Base-by-base conservation (phyloP, 2,113 vertebrate species). In the Rhabdornis inornatus region DNA sequence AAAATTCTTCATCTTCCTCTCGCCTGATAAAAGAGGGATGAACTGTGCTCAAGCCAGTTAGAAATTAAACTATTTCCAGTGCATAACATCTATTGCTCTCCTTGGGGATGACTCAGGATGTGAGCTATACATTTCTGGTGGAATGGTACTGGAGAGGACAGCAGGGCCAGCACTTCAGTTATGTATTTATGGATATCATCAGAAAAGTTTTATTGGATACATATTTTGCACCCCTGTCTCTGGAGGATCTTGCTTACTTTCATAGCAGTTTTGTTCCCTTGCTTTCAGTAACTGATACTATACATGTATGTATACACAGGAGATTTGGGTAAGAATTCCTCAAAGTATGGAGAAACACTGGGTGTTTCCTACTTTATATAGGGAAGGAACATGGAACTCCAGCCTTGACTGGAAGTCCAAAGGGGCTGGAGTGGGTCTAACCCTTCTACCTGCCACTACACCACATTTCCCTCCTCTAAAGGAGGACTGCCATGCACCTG, bases 41-140 rank as follows among this genome's bases (percentile, higher is more conserved):
- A 59, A 65, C 85, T 56, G 44, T 91, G 76, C 87, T 96, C 57
- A 59, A 50, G 60, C 78, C 91, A 84, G 70, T 83, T 74, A 83
- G 90, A 96, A 92, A 97, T 92, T 61, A 92, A 95, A 94, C 89
- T 24, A 39, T 82, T 96, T 97, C 94, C 89, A 96, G 93, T 71
- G 40, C 78, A 30, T 50, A 96, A 95, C 90, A 81, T 94, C 94
- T 91, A 92, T 79, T 96, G 93, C 86, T 92, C 83, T 96, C 96
- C 92, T 94, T 93, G 72, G 95, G 94, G 95, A 86, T 86, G 88
- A 96, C 85, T 94, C 83, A 89, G 94, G 75, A 77, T 53, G 59
- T 66, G 72, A 95, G 83, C 61, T 89, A 87, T 83, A 75, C 56
- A 42, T 65, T 92, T 96, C 76, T 95, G 56, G 71, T 93, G 40